Percentiles rank a stretch among this genome's conserved stretches.
Conservation (phyloP, 2,113 vertebrate genomes). For the Dromaius novaehollandiae region DNA sequence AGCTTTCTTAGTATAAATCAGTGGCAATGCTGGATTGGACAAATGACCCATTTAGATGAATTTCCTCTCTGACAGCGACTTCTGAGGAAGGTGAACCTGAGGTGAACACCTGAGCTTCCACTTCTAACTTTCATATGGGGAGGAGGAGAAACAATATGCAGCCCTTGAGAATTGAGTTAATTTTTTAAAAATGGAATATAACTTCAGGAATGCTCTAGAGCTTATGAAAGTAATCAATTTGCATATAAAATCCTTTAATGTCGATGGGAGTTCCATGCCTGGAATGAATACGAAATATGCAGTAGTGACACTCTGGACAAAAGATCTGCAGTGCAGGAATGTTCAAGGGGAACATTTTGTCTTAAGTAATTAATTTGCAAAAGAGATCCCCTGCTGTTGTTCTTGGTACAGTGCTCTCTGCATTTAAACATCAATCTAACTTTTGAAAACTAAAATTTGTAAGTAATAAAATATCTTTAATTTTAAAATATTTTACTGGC, state of each 20-base stretch:
- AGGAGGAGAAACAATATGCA: slow-evolving; percentile 46
- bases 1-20: neutral
- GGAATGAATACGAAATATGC: slow-evolving; percentile 59
- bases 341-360: slow-evolving; percentile 68
- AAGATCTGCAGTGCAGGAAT: slow-evolving; percentile 72
- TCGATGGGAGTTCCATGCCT: slow-evolving; percentile 52
- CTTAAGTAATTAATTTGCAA: slow-evolving; percentile 74
- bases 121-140: neutral
- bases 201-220: slow-evolving; percentile 58
- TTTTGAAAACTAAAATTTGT: slow-evolving; percentile 64
- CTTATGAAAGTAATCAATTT: slow-evolving; percentile 69
- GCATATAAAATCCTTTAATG: slow-evolving; percentile 64
- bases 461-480: slow-evolving; percentile 50
- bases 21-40: neutral
- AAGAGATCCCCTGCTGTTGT: slow-evolving; percentile 64
- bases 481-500: slow-evolving; percentile 45
- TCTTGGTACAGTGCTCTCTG: slow-evolving; percentile 56
- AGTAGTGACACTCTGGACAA: slow-evolving; percentile 66
- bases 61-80: neutral
- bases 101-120: slow-evolving; percentile 33
- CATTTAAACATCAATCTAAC: slow-evolving; percentile 65
- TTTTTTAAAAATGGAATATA: slow-evolving; percentile 14
- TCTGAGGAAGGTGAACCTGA: slow-evolving; percentile 44
- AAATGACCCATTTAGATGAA: neutral
- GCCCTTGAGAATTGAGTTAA: slow-evolving; percentile 58